These are phyloP conservation scores for Marasmarcha lunaedactyla DNA, from an alignment of 2,888 invertebrate genomes.

Conservation along the genomic window DNA sequence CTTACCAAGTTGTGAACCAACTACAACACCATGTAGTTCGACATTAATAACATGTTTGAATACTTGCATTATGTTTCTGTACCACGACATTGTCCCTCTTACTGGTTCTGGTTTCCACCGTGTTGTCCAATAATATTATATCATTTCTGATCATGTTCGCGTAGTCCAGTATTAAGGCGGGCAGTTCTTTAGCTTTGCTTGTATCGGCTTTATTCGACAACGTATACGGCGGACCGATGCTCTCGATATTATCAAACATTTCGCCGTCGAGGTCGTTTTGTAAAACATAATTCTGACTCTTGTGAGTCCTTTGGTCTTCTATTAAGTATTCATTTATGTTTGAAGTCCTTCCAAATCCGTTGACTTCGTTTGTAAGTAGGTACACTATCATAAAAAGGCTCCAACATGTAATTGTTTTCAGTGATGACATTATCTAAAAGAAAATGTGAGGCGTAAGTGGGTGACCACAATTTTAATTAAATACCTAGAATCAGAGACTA, in stretches of 20 bases:
- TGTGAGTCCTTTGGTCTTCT: slow-evolving; percentile 39
- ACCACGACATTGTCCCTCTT: slow-evolving; percentile 40
- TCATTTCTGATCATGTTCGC: slow-evolving; percentile 55
- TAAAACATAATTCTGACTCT: slow-evolving; percentile 40
- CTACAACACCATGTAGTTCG: no score
- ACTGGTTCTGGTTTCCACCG: slow-evolving; percentile 49
- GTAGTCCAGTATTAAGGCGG: slow-evolving; percentile 47
- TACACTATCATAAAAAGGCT: neutral
- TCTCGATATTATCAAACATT: slow-evolving; percentile 26
- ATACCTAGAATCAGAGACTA: no score
- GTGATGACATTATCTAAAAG: neutral
- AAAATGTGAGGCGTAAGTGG: no score
- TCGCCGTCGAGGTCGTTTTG: slow-evolving; percentile 30
- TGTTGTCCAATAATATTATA: slow-evolving; percentile 49
- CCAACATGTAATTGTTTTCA: neutral
- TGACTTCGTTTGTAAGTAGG: slow-evolving; percentile 7
- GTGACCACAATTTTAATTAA: no score
- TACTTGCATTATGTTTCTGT: no score
- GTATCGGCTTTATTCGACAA: slow-evolving; percentile 27
- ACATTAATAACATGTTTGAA: no score
- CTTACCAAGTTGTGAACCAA: no score
- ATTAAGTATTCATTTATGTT: slow-evolving; percentile 35
- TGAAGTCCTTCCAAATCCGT: slow-evolving; percentile 30
- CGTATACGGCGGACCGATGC: slow-evolving; percentile 25
- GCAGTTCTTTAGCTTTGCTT: slow-evolving; percentile 33